Percentiles rank a stretch among this genome's conserved stretches.
phyloP scores from a whole-genome alignment of 2,113 vertebrate species.

The Prinia subflava region DNA sequence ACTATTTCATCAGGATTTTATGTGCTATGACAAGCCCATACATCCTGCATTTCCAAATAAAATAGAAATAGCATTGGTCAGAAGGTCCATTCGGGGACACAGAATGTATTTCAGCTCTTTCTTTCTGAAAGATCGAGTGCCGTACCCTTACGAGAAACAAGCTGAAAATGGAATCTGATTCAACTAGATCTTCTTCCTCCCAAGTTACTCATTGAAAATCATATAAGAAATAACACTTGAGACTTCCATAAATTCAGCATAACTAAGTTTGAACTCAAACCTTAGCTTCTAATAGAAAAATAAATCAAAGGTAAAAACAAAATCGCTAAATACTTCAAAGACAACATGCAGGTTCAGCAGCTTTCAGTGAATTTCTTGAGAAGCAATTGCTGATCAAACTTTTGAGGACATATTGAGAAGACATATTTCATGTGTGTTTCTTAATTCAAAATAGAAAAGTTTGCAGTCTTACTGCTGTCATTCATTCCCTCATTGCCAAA shows the following conservation, averaged over 20 bases:
- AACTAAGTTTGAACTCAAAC: not conserved
- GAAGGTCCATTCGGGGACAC: not conserved
- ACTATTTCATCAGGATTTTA: not conserved
- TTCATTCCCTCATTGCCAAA: not conserved
- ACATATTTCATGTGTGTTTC: not conserved
- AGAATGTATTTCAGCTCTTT: not conserved
- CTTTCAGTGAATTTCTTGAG: not conserved
- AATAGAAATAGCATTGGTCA: not conserved
- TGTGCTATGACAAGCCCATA: not conserved
- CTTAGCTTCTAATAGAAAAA: not conserved
- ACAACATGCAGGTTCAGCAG: not conserved
- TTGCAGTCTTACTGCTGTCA: not conserved
- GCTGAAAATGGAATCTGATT: not conserved
- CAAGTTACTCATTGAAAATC: not conserved
- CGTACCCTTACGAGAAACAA: not conserved
- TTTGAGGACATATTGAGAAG: too few relatives aligned
- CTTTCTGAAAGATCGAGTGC: not conserved
- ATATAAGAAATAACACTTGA: not conserved
- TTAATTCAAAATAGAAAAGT: not conserved
- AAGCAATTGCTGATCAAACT: not conserved
- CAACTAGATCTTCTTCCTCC: not conserved
- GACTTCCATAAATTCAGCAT: not conserved
- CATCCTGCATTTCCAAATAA: not conserved
- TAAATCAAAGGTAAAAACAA: not conserved
- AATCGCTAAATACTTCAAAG: constrained; percentile 13